Conservation (phyloP, 2,888 invertebrate species). For the Byasa hedistus region DNA sequence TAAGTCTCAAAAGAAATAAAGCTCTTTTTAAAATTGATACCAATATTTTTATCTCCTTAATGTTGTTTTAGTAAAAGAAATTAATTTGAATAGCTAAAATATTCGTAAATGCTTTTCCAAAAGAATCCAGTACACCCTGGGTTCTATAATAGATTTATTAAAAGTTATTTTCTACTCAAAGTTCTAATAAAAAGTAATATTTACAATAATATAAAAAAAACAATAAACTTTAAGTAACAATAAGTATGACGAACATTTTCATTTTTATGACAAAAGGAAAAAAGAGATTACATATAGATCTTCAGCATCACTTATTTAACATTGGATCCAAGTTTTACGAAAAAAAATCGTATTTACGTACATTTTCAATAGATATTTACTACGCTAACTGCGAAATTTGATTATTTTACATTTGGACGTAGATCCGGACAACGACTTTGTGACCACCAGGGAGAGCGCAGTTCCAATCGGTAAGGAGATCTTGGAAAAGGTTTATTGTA, state of each 20-base stretch:
- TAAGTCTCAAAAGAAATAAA: constrained; percentile 2
- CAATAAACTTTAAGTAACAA: constrained; percentile 27
- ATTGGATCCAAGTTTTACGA: too few relatives aligned
- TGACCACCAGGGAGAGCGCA: too few relatives aligned
- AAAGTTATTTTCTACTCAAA: not conserved
- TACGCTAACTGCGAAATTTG: too few relatives aligned
- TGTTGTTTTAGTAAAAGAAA: constrained; percentile 14
- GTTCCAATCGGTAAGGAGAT: too few relatives aligned
- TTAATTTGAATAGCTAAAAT: constrained; percentile 25
- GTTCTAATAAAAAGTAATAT: not conserved
- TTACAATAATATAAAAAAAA: constrained; percentile 35
- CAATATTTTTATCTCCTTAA: constrained; percentile 23
- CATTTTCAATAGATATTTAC: too few relatives aligned
- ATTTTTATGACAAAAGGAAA: not conserved
- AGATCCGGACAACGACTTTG: too few relatives aligned
- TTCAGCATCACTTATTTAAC: not conserved
- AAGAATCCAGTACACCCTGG: not conserved
- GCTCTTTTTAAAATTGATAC: constrained; percentile 11
- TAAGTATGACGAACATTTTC: not conserved
- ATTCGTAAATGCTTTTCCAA: not conserved
- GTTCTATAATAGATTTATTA: not conserved
- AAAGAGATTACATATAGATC: not conserved
- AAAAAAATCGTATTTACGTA: too few relatives aligned
- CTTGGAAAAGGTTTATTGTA: too few relatives aligned
- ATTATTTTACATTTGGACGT: too few relatives aligned